Percentiles rank a stretch among this genome's conserved stretches.
Evolutionary conservation across 2,888 invertebrate species (phyloP).

Genomic region (Pterostichus niger): DNA sequence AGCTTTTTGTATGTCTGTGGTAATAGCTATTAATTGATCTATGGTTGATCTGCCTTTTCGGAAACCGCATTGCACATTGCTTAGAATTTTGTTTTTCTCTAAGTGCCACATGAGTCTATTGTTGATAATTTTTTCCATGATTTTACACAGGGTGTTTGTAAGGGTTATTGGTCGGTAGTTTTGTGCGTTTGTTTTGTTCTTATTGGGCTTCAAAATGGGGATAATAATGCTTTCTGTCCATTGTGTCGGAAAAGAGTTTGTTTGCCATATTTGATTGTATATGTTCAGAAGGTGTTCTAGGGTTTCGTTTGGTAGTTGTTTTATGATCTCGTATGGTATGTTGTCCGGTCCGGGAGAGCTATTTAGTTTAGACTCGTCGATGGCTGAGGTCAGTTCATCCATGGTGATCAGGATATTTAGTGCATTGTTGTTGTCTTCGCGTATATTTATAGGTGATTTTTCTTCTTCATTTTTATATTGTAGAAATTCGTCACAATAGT

Average conservation of each 20-base stretch:
- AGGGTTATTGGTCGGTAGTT: constrained; percentile 6
- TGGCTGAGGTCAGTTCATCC: neutral
- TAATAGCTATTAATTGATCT: neutral
- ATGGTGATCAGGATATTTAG: neutral
- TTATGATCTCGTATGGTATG: constrained; percentile 5
- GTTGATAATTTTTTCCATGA: neutral
- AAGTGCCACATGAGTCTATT: constrained; percentile 5
- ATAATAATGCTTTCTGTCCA: constrained; percentile 21
- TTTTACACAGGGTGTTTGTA: constrained; percentile 2
- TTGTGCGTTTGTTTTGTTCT: no score
- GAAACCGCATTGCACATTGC: neutral
- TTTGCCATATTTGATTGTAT: constrained; percentile 32
- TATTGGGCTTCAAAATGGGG: neutral
- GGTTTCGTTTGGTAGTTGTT: constrained; percentile 14
- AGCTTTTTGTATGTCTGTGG: no score
- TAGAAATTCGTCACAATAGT: neutral
- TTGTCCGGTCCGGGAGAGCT: constrained; percentile 17
- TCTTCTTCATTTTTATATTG: neutral
- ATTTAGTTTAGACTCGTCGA: neutral
- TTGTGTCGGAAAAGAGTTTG: constrained; percentile 6
- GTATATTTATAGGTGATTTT: neutral
- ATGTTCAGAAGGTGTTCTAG: constrained; percentile 3
- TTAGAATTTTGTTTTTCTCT: neutral
- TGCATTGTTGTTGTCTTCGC: neutral
- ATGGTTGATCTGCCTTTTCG: constrained; percentile 21